phyloP scores from a whole-genome alignment of 2,888 invertebrate genomes.

The Lochmaea crataegi region DNA sequence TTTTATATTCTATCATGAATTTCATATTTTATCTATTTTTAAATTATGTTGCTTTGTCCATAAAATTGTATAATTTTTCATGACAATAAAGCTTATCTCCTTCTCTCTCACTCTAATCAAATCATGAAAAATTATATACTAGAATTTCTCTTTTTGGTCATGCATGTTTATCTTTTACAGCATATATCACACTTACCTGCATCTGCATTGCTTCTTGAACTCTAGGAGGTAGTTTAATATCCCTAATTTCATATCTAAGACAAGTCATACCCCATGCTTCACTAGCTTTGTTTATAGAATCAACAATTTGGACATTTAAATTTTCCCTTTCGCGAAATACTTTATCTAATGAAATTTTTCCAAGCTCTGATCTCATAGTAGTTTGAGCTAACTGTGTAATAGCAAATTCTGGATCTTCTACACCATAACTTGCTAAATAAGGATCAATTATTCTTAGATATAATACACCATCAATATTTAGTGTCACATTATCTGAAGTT shows the following conservation, averaged over 20 bases:
- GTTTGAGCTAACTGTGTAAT: slow-evolving; percentile 99
- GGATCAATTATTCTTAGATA: slow-evolving; percentile 95
- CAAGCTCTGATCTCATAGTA: slow-evolving; percentile 98
- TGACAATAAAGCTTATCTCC: too few relatives aligned
- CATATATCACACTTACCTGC: slow-evolving; percentile 84
- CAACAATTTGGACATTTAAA: slow-evolving; percentile 93
- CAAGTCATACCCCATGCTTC: slow-evolving; percentile 99
- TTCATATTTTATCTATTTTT: too few relatives aligned
- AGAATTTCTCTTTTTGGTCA: too few relatives aligned
- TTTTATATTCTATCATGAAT: too few relatives aligned
- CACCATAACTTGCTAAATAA: slow-evolving; percentile 95
- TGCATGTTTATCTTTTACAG: too few relatives aligned
- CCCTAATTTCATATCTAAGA: slow-evolving; percentile 93
- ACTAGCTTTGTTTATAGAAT: slow-evolving; percentile 97
- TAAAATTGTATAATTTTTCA: too few relatives aligned
- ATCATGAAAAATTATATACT: too few relatives aligned
- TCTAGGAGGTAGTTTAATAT: slow-evolving; percentile 88
- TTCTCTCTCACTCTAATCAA: too few relatives aligned
- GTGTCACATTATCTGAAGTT: slow-evolving; percentile 96
- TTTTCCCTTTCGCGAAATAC: slow-evolving; percentile 97
- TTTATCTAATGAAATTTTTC: slow-evolving; percentile 96
- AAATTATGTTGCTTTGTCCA: too few relatives aligned
- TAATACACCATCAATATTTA: slow-evolving; percentile 96
- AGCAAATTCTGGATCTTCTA: slow-evolving; percentile 99
- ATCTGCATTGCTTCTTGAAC: slow-evolving; percentile 99